Evolutionary conservation across 2,888 invertebrate genomes (phyloP).

Genomic region (Trachelus tabidus): DNA sequence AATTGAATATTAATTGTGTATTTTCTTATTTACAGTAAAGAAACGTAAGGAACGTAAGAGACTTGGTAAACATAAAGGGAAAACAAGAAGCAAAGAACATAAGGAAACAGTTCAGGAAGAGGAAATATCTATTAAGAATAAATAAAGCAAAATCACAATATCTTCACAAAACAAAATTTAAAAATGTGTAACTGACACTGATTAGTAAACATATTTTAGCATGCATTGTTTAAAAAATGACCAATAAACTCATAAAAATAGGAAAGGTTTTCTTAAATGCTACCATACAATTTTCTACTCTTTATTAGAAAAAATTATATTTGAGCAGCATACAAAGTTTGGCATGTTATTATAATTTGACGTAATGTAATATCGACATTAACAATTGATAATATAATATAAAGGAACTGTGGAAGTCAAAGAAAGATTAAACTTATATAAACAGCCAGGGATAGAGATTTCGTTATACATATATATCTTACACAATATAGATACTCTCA

Average conservation of each 20-base stretch:
- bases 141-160: neutral
- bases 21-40: neutral
- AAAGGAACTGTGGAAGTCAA: slow-evolving; percentile 32
- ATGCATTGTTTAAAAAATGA: neutral
- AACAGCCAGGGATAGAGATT: slow-evolving; percentile 14
- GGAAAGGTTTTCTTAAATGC: neutral
- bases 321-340: slow-evolving; percentile 42
- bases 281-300: neutral
- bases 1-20: neutral
- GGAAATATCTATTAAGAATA: neutral
- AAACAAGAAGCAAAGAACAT: neutral
- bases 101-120: neutral
- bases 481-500: neutral
- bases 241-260: neutral
- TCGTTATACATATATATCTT: slow-evolving; percentile 6
- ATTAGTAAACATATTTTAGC: neutral
- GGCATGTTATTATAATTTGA: slow-evolving; percentile 18
- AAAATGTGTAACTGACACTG: neutral
- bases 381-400: slow-evolving; percentile 23
- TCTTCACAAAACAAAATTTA: neutral
- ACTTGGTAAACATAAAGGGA: slow-evolving; percentile 8
- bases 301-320: slow-evolving; percentile 48
- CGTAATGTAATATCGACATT: slow-evolving; percentile 16
- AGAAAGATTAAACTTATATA: slow-evolving; percentile 18
- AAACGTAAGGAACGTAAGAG: slow-evolving; percentile 17